phyloP scores from a whole-genome alignment of 2,888 invertebrate species.

The Molorchus minor region DNA sequence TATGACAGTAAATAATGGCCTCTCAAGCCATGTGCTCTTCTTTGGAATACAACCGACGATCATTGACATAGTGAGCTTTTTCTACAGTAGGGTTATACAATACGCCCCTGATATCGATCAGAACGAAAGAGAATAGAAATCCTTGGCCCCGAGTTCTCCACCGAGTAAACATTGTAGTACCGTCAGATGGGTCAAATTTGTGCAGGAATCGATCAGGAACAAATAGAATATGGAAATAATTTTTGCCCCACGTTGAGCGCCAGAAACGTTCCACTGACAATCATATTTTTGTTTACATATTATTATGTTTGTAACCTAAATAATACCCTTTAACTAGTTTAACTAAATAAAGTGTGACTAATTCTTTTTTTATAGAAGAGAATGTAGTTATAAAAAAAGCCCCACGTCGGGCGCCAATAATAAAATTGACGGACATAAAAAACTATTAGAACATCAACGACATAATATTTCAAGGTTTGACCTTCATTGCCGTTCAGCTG shows the following conservation, averaged over 20 bases:
- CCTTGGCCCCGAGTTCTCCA: constrained; percentile 15
- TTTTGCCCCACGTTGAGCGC: no score
- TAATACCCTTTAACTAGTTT: no score
- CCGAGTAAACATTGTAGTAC: constrained; percentile 17
- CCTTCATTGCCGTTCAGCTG: background rate
- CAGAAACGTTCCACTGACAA: no score
- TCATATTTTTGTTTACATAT: no score
- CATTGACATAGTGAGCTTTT: constrained; percentile 18
- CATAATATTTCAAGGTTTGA: background rate
- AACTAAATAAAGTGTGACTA: no score
- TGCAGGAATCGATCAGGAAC: background rate
- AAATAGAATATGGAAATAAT: background rate
- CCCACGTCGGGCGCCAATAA: background rate
- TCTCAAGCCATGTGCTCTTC: constrained; percentile 2
- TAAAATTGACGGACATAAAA: background rate
- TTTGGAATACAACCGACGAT: constrained; percentile 3
- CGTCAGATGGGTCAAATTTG: background rate
- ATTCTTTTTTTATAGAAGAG: no score
- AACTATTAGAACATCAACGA: no score
- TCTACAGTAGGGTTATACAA: background rate
- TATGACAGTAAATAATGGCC: constrained; percentile 10
- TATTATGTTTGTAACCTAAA: no score
- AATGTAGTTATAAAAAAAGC: no score
- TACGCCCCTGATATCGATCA: constrained; percentile 18
- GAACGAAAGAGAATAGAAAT: constrained; percentile 17